These are phyloP conservation scores for Pygoscelis antarcticus DNA, from an alignment of 2,113 vertebrate species.

Conservation along the genomic window DNA sequence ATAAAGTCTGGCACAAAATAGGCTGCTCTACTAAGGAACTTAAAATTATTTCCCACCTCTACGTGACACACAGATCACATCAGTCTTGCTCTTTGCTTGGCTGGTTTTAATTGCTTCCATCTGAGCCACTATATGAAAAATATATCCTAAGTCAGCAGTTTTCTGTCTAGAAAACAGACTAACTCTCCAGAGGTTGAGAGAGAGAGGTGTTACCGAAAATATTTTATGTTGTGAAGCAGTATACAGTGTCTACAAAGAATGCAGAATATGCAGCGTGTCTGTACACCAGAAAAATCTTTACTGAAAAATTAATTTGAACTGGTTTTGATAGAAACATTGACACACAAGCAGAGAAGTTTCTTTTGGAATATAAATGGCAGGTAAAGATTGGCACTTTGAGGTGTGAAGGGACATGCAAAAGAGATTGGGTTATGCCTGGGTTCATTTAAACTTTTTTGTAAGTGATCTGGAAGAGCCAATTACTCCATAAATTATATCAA, in stretches of 20 bases:
- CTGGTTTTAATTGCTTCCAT: neutral
- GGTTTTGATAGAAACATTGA: neutral
- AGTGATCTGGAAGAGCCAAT: neutral
- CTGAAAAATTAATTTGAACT: neutral
- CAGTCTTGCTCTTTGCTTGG: neutral
- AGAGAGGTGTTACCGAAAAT: neutral
- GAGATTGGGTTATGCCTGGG: neutral
- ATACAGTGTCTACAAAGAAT: neutral
- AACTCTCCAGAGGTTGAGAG: neutral
- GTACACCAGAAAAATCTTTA: neutral
- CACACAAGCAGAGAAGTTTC: neutral
- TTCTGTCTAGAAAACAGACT: neutral
- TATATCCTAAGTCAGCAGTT: neutral
- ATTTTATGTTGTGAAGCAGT: neutral
- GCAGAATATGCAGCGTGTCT: neutral
- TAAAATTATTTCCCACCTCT: neutral
- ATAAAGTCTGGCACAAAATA: neutral
- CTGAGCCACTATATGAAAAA: neutral
- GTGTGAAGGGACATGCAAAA: neutral
- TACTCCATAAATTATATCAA: neutral
- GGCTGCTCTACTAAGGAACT: neutral
- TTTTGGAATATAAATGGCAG: neutral
- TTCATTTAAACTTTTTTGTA: neutral
- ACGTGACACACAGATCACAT: neutral
- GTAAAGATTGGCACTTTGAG: neutral